phyloP scores from a whole-genome alignment of 2,113 vertebrate genomes.

The Eclectus roratus region DNA sequence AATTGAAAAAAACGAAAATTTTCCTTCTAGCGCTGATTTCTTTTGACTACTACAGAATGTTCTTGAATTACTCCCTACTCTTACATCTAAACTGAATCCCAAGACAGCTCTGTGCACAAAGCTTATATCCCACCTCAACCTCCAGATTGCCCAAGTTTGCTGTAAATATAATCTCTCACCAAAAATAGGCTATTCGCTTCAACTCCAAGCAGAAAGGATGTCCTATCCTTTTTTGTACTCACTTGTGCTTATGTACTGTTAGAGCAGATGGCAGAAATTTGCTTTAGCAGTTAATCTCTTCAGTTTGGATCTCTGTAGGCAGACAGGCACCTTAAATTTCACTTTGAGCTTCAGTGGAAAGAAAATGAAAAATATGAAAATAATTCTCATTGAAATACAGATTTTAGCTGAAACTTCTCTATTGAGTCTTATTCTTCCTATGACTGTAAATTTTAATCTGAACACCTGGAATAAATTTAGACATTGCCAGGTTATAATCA shows the following conservation, averaged over 20 bases:
- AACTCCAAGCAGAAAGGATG: background rate
- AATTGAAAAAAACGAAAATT: background rate
- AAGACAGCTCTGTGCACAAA: background rate
- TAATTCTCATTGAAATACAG: background rate
- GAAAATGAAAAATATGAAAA: background rate
- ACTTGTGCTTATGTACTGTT: background rate
- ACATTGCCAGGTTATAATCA: background rate
- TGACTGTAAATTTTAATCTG: background rate
- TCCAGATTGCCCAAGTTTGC: background rate
- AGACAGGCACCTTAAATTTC: background rate
- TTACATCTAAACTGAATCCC: background rate
- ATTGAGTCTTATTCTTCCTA: background rate
- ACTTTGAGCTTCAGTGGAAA: background rate
- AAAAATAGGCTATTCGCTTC: background rate
- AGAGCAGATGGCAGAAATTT: conserved; percentile 13
- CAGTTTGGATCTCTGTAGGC: background rate
- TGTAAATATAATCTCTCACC: background rate
- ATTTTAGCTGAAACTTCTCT: background rate
- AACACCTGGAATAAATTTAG: background rate
- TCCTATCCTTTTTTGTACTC: background rate
- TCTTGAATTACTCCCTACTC: background rate
- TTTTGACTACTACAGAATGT: background rate
- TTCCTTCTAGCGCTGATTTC: background rate
- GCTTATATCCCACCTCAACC: background rate
- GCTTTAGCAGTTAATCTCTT: background rate